Conservation (phyloP, 2,113 vertebrate genomes). For the Gadus macrocephalus region DNA sequence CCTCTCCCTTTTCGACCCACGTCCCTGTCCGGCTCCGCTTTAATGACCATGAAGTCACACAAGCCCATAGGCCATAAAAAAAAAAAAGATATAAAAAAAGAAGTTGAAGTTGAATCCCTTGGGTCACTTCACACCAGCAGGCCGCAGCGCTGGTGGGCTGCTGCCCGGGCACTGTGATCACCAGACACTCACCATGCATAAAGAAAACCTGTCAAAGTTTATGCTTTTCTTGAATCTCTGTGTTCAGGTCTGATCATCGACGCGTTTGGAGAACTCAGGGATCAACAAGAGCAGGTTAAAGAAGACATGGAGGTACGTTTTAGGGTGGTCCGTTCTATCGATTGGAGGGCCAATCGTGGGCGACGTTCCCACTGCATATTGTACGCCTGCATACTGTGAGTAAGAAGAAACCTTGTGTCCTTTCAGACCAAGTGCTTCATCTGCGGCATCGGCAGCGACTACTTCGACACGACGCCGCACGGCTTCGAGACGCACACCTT, state of each 20-base stretch:
- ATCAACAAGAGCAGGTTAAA: constrained; percentile 86
- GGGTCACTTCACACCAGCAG: no score
- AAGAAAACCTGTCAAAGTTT: background rate
- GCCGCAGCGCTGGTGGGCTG: no score
- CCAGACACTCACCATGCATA: background rate
- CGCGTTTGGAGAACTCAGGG: constrained; percentile 84
- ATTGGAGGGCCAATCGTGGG: no score
- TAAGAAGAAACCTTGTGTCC: constrained; percentile 4
- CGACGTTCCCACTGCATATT: no score
- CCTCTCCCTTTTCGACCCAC: background rate
- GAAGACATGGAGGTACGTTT: constrained; percentile 86
- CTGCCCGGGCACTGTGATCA: no score
- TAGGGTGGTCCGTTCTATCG: background rate
- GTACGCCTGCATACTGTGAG: no score
- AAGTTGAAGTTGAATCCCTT: no score
- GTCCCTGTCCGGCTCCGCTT: background rate
- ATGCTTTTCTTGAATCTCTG: background rate
- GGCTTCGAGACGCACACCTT: constrained; percentile 91
- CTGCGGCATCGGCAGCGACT: constrained; percentile 90
- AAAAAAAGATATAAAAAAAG: background rate
- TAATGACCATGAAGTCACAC: background rate
- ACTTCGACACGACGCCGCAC: constrained; percentile 88
- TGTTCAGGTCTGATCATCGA: constrained; percentile 82
- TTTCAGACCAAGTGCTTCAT: constrained; percentile 91
- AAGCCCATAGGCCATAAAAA: background rate